Base-by-base conservation (phyloP, 2,113 vertebrate species). In the Xiphophorus couchianus region DNA sequence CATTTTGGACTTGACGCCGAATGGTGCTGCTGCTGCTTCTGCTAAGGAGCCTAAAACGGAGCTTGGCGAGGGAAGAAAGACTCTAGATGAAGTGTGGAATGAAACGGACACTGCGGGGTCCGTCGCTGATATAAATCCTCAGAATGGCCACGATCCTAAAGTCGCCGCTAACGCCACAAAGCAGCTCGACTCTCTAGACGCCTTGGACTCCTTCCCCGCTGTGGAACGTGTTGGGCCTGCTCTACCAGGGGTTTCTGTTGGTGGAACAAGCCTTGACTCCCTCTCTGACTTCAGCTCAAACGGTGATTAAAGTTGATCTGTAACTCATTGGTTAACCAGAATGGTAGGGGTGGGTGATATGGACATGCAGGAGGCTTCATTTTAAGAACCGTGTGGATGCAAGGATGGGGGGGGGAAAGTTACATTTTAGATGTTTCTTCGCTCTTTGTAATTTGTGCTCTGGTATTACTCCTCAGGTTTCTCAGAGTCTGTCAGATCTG, bases 161-260 rank as follows among this genome's bases (percentile, higher is more conserved):
- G 10, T 1, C n/a, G 61, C 58, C 11, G 19, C 17, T n/a, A 71
- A 62, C 29, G 4, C 73, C 25, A 30, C 77, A 37, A 44, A 81
- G 2, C 71, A 28, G 31, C 88, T 87, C 0, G 70, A 88, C 77
- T 86, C 76, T 17, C 91, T 94, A 1, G 93, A 95, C 66, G 62
- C 67, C 15, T 90, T 98, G 10, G 96, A 97, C 83, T 90, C 88
- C 30, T 97, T 97, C 28, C 89, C 93, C 66, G 92, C 82, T 0
- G 77, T 87, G 1, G 84, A 94, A 72, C 91, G 90, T 77, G 85
- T 92, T 0, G 35, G 85, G 73, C 90, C 93, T 80, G 78, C 88
- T 84, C 5, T 91, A 12, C 44, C 81, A 28, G 39, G 48, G 28
- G 71, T 75, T 17, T 48, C 66, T 4, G 60, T 82, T n/a, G 42